Evolutionary conservation across 2,113 vertebrate genomes (phyloP).

Genomic region (Neomonachus schauinslandi): DNA sequence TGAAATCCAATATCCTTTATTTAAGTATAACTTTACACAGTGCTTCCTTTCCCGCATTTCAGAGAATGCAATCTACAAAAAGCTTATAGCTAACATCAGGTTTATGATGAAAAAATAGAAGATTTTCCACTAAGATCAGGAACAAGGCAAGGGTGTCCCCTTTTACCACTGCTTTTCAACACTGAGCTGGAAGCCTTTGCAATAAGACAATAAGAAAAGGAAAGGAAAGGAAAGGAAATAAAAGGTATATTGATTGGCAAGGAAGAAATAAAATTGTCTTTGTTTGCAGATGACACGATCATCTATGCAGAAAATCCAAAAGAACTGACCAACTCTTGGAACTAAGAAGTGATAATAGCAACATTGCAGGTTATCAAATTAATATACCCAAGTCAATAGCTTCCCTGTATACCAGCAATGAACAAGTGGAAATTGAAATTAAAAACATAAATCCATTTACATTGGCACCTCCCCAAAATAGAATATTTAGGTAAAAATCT

Average conservation of each 20-base stretch:
- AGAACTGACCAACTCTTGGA: background rate
- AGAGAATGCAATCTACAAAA: background rate
- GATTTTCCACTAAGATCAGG: background rate
- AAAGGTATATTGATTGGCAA: background rate
- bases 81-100: background rate
- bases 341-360: background rate
- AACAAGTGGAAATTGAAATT: background rate
- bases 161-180: background rate
- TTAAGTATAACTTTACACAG: background rate
- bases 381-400: background rate
- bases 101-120: background rate
- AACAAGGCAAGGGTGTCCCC: background rate
- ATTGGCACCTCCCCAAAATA: background rate
- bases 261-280: background rate
- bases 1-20: background rate
- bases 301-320: background rate
- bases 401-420: background rate
- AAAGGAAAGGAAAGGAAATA: background rate
- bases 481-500: background rate
- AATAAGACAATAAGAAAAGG: background rate
- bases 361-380: background rate
- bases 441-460: background rate
- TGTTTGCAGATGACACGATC: background rate
- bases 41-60: background rate
- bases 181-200: background rate